Conservation (phyloP, 1,140 invertebrate species). For the Caenorhabditis latens region DNA sequence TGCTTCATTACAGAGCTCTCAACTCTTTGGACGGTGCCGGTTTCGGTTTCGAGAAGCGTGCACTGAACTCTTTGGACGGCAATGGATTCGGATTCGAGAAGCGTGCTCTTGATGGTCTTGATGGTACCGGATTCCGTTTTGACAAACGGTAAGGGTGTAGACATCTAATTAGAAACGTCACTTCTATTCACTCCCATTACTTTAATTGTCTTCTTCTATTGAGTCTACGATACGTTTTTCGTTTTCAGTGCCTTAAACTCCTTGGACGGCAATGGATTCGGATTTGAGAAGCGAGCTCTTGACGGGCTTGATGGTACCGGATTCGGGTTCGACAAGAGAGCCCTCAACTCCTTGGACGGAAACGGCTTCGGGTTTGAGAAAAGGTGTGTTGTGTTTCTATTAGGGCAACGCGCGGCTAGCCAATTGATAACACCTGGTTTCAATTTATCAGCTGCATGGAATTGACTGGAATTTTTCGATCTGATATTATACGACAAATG, state of each 20-base stretch:
- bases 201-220: not conserved
- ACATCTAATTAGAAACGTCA: not conserved
- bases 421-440: too few relatives aligned
- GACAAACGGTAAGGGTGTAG: conserved; percentile 18
- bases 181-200: not conserved
- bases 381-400: not conserved
- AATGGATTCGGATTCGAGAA: conserved; percentile 52
- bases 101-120: conserved; percentile 48
- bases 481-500: too few relatives aligned
- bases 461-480: too few relatives aligned
- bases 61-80: conserved; percentile 33
- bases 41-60: conserved; percentile 57
- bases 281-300: conserved; percentile 49
- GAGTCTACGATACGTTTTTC: too few relatives aligned
- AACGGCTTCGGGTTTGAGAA: conserved; percentile 39
- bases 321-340: conserved; percentile 49
- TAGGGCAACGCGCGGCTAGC: not conserved
- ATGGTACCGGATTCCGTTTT: conserved; percentile 47
- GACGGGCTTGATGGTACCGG: conserved; percentile 39
- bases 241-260: conserved; percentile 1
- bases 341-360: conserved; percentile 45
- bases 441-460: too few relatives aligned
- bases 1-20: not conserved
- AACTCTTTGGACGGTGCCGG: conserved; percentile 48
- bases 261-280: conserved; percentile 39